These are phyloP conservation scores for Drosophila watanabei DNA, from an alignment of 1,140 invertebrate genomes.

Conservation along the genomic window DNA sequence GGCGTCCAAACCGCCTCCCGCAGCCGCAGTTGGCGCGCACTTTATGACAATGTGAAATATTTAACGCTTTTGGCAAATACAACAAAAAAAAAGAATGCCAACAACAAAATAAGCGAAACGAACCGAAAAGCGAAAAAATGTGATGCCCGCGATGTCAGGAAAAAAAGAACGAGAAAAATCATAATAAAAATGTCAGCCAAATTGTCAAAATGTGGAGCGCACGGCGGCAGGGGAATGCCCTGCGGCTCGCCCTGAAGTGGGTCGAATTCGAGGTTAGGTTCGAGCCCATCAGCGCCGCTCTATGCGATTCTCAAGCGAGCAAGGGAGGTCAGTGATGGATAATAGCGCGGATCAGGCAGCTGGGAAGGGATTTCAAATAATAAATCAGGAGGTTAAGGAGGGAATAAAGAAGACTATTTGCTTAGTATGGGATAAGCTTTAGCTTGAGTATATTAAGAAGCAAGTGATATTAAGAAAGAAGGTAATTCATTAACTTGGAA, in stretches of 20 bases:
- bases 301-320: slow-evolving; percentile 19
- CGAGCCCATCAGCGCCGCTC: slow-evolving; percentile 12
- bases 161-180: slow-evolving; percentile 32
- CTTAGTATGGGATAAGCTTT: not conserved
- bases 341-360: slow-evolving; percentile 12
- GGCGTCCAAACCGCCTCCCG: slow-evolving; percentile 18
- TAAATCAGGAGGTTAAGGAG: not conserved
- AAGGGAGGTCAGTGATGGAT: slow-evolving; percentile 11
- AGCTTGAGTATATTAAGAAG: not conserved
- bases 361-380: not conserved
- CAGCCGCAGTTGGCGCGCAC: slow-evolving; percentile 60
- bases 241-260: slow-evolving; percentile 13
- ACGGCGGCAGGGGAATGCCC: slow-evolving; percentile 32
- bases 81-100: slow-evolving; percentile 26
- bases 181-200: slow-evolving; percentile 76
- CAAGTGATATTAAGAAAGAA: not conserved
- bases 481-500: not conserved
- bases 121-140: slow-evolving; percentile 29
- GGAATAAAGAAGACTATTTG: no score
- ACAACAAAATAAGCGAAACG: slow-evolving; percentile 16
- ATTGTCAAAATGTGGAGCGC: slow-evolving; percentile 67
- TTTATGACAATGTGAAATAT: slow-evolving; percentile 82
- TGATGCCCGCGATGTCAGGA: slow-evolving; percentile 25
- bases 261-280: slow-evolving; percentile 22
- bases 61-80: slow-evolving; percentile 62